phyloP scores from a whole-genome alignment of 1,140 invertebrate species.

The Listronotus oregonensis region DNA sequence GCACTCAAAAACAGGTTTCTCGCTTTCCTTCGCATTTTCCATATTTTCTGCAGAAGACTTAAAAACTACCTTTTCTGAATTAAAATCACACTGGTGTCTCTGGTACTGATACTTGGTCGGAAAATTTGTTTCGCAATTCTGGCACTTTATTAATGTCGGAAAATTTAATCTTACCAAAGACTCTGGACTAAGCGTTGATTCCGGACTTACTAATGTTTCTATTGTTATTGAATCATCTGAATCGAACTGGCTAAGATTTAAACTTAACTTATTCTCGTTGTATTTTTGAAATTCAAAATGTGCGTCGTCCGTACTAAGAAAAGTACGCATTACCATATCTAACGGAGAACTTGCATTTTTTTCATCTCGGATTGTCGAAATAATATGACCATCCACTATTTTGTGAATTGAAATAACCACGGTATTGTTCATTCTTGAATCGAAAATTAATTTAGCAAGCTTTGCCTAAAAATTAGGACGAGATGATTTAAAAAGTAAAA shows the following conservation, averaged over 20 bases:
- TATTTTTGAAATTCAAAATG: constrained; percentile 23
- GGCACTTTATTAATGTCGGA: constrained; percentile 50
- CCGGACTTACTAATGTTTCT: constrained; percentile 3
- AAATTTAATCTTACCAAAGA: constrained; percentile 24
- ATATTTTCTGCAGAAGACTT: constrained; percentile 30
- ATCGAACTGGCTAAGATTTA: constrained; percentile 8
- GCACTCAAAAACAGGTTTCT: constrained; percentile 49
- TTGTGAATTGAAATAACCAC: constrained; percentile 27
- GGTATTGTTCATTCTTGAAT: constrained; percentile 15
- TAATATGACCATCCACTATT: constrained; percentile 22
- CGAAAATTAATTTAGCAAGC: neutral
- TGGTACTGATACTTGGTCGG: constrained; percentile 56
- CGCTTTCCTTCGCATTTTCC: constrained; percentile 34
- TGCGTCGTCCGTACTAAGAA: neutral
- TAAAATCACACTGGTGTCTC: constrained; percentile 55
- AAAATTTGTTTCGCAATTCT: constrained; percentile 55
- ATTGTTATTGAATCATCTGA: constrained; percentile 18
- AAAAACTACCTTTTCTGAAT: constrained; percentile 51
- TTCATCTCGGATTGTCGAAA: constrained; percentile 18
- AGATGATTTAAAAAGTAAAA: constrained; percentile 10
- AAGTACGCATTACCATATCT: constrained; percentile 17
- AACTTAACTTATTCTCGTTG: constrained; percentile 9
- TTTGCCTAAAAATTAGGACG: constrained; percentile 1
- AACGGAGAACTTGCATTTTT: neutral
- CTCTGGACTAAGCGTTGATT: neutral